These are phyloP conservation scores for Chlorodrepanis virens DNA, from an alignment of 2,113 vertebrate species.

Conservation along the genomic window DNA sequence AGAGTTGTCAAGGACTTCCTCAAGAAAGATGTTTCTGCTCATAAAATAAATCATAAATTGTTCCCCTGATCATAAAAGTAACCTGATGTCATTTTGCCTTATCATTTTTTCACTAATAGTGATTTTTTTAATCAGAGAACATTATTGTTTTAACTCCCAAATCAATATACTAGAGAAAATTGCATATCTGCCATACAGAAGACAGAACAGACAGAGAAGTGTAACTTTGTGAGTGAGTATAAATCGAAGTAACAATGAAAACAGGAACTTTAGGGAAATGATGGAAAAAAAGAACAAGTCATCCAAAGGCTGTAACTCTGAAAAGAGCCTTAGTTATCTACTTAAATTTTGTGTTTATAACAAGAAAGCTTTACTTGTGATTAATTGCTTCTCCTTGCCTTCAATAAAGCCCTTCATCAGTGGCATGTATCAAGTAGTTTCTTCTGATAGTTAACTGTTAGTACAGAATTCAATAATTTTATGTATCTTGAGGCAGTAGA, in stretches of 20 bases:
- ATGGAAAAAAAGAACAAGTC: not conserved
- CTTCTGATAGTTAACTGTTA: not conserved
- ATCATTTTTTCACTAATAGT: not conserved
- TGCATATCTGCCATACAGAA: not conserved
- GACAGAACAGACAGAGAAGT: not conserved
- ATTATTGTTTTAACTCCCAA: not conserved
- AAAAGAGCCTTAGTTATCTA: not conserved
- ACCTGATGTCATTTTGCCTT: not conserved
- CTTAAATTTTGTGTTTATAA: not conserved
- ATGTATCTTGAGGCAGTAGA: not conserved
- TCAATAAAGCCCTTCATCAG: not conserved
- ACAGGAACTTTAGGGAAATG: not conserved
- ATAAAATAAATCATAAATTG: not conserved
- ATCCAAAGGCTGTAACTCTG: not conserved
- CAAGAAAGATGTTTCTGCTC: not conserved
- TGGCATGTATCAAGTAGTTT: not conserved
- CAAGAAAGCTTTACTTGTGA: not conserved
- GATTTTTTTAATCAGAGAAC: not conserved
- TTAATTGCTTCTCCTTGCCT: not conserved
- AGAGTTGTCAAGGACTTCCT: not conserved
- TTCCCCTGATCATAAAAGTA: not conserved
- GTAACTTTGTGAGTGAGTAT: not conserved
- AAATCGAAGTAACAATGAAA: not conserved
- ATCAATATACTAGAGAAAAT: not conserved
- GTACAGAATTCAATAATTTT: not conserved